A percentile compares a stretch with the other conserved stretches of the same genome.
These are phyloP conservation scores for Poeciliopsis paucimaculata DNA, from an alignment of 2,797 vertebrate species.

Conservation along the genomic window DNA sequence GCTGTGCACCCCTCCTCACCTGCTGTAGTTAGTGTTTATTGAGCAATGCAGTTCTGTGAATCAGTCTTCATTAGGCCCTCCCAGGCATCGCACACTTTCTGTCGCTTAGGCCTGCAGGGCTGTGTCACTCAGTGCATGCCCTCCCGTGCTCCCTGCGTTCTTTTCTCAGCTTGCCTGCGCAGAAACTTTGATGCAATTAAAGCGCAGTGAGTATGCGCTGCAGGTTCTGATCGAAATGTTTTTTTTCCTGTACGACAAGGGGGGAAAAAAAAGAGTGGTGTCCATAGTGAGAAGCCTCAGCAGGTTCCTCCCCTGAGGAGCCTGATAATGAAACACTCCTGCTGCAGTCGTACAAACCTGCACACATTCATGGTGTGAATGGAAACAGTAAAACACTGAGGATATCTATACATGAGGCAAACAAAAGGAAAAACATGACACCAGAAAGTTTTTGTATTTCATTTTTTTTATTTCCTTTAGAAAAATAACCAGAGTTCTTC, in stretches of 20 bases:
- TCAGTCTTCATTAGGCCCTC: slow-evolving; percentile 53
- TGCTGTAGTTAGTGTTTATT: slow-evolving; percentile 52
- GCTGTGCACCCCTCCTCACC: slow-evolving; percentile 28
- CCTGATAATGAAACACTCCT: slow-evolving; percentile 76
- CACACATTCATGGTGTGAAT: slow-evolving; percentile 28
- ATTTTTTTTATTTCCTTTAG: neutral
- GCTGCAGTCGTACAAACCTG: slow-evolving; percentile 31
- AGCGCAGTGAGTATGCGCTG: slow-evolving; percentile 30
- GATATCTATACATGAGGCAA: neutral
- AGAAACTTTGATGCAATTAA: slow-evolving; percentile 57
- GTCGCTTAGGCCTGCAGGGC: slow-evolving; percentile 28
- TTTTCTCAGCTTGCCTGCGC: neutral
- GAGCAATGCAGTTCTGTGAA: slow-evolving; percentile 41
- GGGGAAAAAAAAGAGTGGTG: neutral
- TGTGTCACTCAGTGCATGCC: slow-evolving; percentile 47
- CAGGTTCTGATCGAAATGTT: slow-evolving; percentile 47
- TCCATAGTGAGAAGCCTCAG: slow-evolving; percentile 34
- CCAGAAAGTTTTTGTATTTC: neutral
- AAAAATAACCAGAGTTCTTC: neutral
- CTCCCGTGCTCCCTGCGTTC: neutral
- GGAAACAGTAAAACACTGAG: slow-evolving; percentile 36
- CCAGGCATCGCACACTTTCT: slow-evolving; percentile 4
- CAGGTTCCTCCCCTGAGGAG: slow-evolving; percentile 57
- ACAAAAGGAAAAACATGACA: slow-evolving; percentile 17
- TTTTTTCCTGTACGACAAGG: slow-evolving; percentile 25